These are phyloP conservation scores for Branchinecta lynchi DNA, from an alignment of 1,140 invertebrate species.

Conservation along the genomic window DNA sequence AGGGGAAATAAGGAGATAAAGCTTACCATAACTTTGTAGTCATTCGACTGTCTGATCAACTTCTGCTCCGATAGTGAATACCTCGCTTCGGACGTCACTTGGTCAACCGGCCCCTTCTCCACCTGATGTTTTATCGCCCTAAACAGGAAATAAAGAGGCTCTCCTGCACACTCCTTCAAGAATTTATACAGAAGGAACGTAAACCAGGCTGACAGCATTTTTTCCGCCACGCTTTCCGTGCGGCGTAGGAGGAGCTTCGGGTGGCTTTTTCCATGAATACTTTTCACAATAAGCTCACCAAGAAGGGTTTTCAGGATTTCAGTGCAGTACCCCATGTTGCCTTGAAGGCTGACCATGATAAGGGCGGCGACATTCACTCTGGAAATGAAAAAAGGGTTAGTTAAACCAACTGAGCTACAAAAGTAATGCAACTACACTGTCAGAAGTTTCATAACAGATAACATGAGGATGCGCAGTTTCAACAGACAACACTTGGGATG, in stretches of 20 bases:
- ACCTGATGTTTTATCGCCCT: slow-evolving; percentile 98
- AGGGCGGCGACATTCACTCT: slow-evolving; percentile 95
- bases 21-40: slow-evolving; percentile 78
- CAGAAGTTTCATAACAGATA: too few species aligned
- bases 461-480: too few species aligned
- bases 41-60: slow-evolving; percentile 91
- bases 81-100: slow-evolving; percentile 88
- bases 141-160: slow-evolving; percentile 92
- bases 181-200: slow-evolving; percentile 97
- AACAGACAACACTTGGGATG: too few species aligned
- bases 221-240: slow-evolving; percentile 96
- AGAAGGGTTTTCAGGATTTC: slow-evolving; percentile 94
- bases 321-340: slow-evolving; percentile 99
- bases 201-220: slow-evolving; percentile 98
- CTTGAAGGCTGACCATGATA: slow-evolving; percentile 96
- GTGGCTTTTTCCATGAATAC: slow-evolving; percentile 95
- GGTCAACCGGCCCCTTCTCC: slow-evolving; percentile 96
- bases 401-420: too few species aligned
- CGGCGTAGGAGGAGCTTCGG: slow-evolving; percentile 86
- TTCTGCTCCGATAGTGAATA: slow-evolving; percentile 98
- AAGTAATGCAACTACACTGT: too few species aligned
- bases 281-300: slow-evolving; percentile 93
- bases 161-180: slow-evolving; percentile 85
- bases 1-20: too few species aligned
- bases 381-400: slow-evolving; percentile 28